phyloP scores from a whole-genome alignment of 2,113 vertebrate species.

The Pelvicachromis taeniatus region DNA sequence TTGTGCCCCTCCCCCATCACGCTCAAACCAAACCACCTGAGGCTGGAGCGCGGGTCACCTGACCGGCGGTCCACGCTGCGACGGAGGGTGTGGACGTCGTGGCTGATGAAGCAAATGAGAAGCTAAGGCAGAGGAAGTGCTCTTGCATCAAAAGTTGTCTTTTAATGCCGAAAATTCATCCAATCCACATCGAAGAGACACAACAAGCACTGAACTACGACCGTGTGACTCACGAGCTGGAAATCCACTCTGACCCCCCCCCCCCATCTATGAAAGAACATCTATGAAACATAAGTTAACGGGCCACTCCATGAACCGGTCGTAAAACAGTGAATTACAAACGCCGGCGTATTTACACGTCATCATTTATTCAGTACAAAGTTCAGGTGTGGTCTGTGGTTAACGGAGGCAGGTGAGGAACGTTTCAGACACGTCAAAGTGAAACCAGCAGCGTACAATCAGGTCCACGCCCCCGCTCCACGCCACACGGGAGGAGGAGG shows the following conservation, averaged over 20 bases:
- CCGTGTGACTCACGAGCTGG: constrained; percentile 19
- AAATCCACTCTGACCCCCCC: neutral
- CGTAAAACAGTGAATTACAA: constrained; percentile 84
- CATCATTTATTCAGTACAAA: constrained; percentile 80
- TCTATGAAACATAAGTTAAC: constrained; percentile 82
- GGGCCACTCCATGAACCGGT: constrained; percentile 70
- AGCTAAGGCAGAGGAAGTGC: constrained; percentile 21
- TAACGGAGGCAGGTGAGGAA: constrained; percentile 65
- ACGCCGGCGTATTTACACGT: constrained; percentile 89
- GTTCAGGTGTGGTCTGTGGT: constrained; percentile 47
- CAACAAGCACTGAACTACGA: constrained; percentile 50
- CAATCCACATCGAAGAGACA: constrained; percentile 55
- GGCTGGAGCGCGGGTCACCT: neutral
- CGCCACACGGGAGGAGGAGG: neutral
- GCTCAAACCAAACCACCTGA: neutral
- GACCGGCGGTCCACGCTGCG: no score
- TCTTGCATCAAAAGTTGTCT: constrained; percentile 39
- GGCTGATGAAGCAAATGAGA: neutral
- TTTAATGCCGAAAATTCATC: constrained; percentile 59
- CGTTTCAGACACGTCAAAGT: constrained; percentile 53
- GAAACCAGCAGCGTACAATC: constrained; percentile 69
- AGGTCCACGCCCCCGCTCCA: constrained; percentile 62
- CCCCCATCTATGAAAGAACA: no score
- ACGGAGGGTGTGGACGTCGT: neutral
- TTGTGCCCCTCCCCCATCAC: neutral